Evolutionary conservation across 1,140 invertebrate genomes (phyloP), one percentile per base, ranked within the genome.

Genomic region (Lepidostoma basale): DNA sequence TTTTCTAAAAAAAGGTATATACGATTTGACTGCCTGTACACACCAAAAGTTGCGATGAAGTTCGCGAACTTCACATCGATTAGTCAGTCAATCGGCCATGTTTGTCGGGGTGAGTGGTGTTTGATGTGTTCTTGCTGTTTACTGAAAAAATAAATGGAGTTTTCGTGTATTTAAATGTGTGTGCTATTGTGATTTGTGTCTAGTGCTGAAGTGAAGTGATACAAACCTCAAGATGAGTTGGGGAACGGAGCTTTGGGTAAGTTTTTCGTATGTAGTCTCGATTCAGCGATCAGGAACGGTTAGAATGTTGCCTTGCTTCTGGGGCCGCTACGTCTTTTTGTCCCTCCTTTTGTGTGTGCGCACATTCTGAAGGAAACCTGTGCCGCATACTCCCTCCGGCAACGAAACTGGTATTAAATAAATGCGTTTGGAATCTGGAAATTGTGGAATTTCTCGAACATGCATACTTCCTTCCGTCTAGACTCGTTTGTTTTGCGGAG

Each of bases 181-280:
- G 65, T 67, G 65, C 56, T 26, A 49, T 67, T 49, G 65, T 67
- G 65, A 67, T 59, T 47, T 39, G 65, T 67, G 54, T 56, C 28
- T 44, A 56, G 63, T 66, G 63, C 47, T 42, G 30, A 56, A 66
- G 63, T 66, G 36, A 30, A 42, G 63, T 66, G 63, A 39, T 10
- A 66, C 56, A 56, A 25, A 33, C 36, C 30, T 44, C 52, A 64
- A 64, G 58, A 72, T 72, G 70, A 72, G 70, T 65, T 72, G 70
- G 70, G 70, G 70, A 47, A 68, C 70, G 16, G 70, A 72, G 45
- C 62, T 72, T 6, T 72, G 70, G 70, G 70, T 72, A 42, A 72
- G 70, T 67, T 10, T 23, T 40, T 16, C 12, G 62, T 66, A 42
- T 52, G 42, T 67, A 39, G 18, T 44, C 49, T 44, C 44, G 22